Evolutionary conservation across 1,140 invertebrate genomes (phyloP).

Genomic region (Eciton burchellii): DNA sequence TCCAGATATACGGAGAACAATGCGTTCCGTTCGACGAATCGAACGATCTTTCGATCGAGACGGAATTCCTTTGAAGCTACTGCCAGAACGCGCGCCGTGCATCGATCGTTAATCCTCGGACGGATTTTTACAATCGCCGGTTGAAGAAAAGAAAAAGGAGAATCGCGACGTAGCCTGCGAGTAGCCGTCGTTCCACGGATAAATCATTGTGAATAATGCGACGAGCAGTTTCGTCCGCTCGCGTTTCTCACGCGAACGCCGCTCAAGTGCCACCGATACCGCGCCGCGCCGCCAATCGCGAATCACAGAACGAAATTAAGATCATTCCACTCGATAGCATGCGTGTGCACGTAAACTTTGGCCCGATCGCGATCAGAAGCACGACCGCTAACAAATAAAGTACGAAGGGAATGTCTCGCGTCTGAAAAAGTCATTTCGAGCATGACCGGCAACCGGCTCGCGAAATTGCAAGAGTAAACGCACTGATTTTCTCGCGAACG

Average conservation of each 20-base stretch:
- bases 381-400: conserved; percentile 36
- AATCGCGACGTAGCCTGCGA: conserved; percentile 39
- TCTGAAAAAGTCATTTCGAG: conserved; percentile 53
- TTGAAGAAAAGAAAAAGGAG: conserved; percentile 23
- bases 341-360: conserved; percentile 47
- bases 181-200: conserved; percentile 61
- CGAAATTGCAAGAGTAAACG: conserved; percentile 9
- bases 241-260: conserved; percentile 75
- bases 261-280: conserved; percentile 42
- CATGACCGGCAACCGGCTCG: conserved; percentile 13
- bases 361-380: conserved; percentile 20
- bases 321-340: conserved; percentile 54
- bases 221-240: conserved; percentile 69
- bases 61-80: conserved; percentile 52
- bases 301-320: conserved; percentile 52
- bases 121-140: conserved; percentile 46
- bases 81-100: conserved; percentile 44
- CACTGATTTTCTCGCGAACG: neutral
- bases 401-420: conserved; percentile 33
- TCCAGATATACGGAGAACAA: conserved; percentile 46
- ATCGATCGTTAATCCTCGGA: conserved; percentile 54
- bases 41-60: conserved; percentile 50
- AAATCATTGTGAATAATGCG: conserved; percentile 79
- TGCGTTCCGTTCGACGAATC: conserved; percentile 53
- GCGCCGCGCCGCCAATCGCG: conserved; percentile 47